Percentiles rank a stretch among this genome's conserved stretches.
These are phyloP conservation scores for Eupsilia transversa DNA, from an alignment of 2,888 invertebrate species.

Conservation along the genomic window DNA sequence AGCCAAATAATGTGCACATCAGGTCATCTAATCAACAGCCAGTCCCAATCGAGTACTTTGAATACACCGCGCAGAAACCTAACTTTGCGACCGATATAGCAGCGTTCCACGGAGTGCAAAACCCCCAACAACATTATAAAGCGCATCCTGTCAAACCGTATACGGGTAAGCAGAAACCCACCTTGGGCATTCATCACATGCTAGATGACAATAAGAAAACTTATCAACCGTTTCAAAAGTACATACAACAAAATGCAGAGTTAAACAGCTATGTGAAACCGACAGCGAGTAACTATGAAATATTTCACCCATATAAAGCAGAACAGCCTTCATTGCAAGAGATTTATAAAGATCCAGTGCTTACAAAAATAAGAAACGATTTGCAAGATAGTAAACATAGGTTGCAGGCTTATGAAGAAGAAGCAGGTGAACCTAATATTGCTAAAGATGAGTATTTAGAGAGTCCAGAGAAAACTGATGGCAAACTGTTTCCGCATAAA, in stretches of 20 bases:
- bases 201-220: conserved; percentile 72
- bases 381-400: conserved; percentile 78
- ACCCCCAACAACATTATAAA: conserved; percentile 81
- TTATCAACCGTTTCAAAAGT: conserved; percentile 79
- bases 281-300: conserved; percentile 79
- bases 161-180: conserved; percentile 76
- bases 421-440: conserved; percentile 81
- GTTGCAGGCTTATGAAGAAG: conserved; percentile 81
- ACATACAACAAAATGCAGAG: conserved; percentile 72
- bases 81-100: conserved; percentile 84
- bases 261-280: conserved; percentile 72
- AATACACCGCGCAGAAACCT: conserved; percentile 85
- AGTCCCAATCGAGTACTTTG: conserved; percentile 82
- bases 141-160: conserved; percentile 81
- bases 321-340: conserved; percentile 82
- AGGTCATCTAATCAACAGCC: conserved; percentile 43
- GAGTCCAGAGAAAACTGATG: conserved; percentile 80
- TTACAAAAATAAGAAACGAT: conserved; percentile 81
- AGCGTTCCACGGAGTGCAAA: conserved; percentile 82
- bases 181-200: conserved; percentile 81
- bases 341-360: conserved; percentile 83
- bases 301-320: conserved; percentile 86
- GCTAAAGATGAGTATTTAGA: conserved; percentile 83
- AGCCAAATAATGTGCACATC: conserved; percentile 52
- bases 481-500: conserved; percentile 80